phyloP scores from a whole-genome alignment of 2,113 vertebrate species.

The Poeciliopsis turrubarensis region DNA sequence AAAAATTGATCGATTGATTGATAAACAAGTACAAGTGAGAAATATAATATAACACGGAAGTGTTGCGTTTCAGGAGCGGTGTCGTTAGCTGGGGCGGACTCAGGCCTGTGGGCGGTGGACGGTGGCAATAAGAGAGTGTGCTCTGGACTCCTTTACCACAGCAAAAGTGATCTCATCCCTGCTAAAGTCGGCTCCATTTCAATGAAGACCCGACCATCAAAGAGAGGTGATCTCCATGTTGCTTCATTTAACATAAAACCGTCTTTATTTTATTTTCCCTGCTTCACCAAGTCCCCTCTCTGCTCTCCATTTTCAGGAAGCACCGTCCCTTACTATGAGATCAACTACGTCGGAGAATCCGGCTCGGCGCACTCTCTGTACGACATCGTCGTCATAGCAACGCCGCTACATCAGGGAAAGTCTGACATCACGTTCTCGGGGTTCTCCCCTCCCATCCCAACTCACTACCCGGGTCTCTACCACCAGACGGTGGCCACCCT shows the following conservation, averaged over 20 bases:
- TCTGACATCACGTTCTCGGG: constrained; percentile 87
- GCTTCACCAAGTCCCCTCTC: not conserved
- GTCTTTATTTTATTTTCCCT: not conserved
- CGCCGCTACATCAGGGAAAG: constrained; percentile 84
- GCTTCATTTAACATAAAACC: not conserved
- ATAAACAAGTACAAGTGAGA: no score
- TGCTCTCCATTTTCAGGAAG: constrained; percentile 67
- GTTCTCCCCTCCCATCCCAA: constrained; percentile 83
- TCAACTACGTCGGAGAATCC: constrained; percentile 80
- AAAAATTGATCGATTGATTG: no score
- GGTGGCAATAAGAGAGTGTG: constrained; percentile 93
- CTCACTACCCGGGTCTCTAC: constrained; percentile 79
- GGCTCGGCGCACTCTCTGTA: constrained; percentile 83
- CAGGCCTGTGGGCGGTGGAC: constrained; percentile 89
- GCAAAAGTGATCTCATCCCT: constrained; percentile 86
- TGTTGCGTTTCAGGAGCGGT: constrained; percentile 79
- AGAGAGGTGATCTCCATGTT: constrained; percentile 70
- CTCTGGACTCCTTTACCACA: constrained; percentile 84
- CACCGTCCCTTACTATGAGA: constrained; percentile 80
- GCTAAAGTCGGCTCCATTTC: constrained; percentile 85
- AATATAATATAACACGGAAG: not conserved
- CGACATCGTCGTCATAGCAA: constrained; percentile 88
- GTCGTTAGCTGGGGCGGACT: constrained; percentile 80
- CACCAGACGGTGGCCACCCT: constrained; percentile 85
- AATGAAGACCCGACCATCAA: constrained; percentile 78